Evolutionary conservation across 2,888 invertebrate genomes (phyloP), one percentile per base, ranked within the genome.

Genomic region (Tridacna crocea): DNA sequence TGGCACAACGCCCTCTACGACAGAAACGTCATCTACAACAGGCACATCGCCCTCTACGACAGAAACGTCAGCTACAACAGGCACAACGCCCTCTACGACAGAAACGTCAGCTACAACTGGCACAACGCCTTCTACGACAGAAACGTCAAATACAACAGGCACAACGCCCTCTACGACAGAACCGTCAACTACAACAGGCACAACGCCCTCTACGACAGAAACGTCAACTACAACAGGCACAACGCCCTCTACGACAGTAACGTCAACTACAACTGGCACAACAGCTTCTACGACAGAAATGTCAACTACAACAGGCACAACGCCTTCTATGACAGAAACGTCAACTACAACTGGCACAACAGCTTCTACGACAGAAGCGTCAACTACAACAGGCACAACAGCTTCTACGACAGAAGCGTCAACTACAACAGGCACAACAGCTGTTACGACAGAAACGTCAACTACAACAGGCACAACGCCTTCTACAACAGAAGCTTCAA

Each of bases 61-160:
- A 36, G 36, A 4, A n/a, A 70, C 70, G 19, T 4, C 27, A 13
- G 8, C 12, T 47, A 47, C 47, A 19, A 19, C 24, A 19, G 46
- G 3, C n/a, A 13, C 70, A 36, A 22, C 47, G 22, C n/a, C 70
- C 4, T 70, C 70, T 15, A 36, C 66, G 3, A 36, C 66, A 19
- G 17, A 26, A 66, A 27, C 66, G 4, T 6, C 8, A 27, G 6
- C 46, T 27, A 66, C 27, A 66, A 27, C 66, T 27, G 27, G 61
- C n/a, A 11, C 61, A 22, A 61, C 63, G 47, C 73, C 55, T 47
- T 36, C 68, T n/a, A 68, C 74, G 36, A 51, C 79, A 24, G 66
- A 74, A 74, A 60, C n/a, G n/a, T n/a, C n/a, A n/a, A n/a, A 55
- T 55, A 51, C 63, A 27, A 46, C 63, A 24, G 46, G 48, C 17